A percentile compares a stretch with the other conserved stretches of the same genome.
Evolutionary conservation across 2,113 vertebrate genomes (phyloP).

Genomic region (Illadopsis cleaveri): DNA sequence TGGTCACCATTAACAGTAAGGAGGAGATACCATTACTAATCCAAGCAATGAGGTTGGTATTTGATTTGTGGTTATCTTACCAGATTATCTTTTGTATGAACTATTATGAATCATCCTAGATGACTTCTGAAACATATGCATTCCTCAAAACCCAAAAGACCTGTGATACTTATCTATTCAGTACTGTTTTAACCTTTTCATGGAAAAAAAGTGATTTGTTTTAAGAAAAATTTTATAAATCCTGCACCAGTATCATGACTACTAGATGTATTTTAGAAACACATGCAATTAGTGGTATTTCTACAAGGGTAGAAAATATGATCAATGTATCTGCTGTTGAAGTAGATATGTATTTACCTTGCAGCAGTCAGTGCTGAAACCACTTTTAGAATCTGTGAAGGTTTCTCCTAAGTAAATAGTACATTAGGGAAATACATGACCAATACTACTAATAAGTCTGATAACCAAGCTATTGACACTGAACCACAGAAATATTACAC

Average conservation of each 20-base stretch:
- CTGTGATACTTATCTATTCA: neutral
- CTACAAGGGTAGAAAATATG: neutral
- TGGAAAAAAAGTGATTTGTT: neutral
- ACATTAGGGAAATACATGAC: neutral
- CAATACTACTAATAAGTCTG: neutral
- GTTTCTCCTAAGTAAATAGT: neutral
- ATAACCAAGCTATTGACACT: neutral
- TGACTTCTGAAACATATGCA: neutral
- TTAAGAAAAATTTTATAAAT: accelerated
- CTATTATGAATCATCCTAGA: neutral
- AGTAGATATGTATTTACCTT: neutral
- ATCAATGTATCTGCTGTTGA: neutral
- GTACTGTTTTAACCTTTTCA: neutral
- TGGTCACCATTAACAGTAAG: slow-evolving; percentile 78
- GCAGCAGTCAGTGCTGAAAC: neutral
- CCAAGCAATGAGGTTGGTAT: slow-evolving; percentile 33
- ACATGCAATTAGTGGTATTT: neutral
- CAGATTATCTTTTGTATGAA: neutral
- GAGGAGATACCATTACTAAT: slow-evolving; percentile 41
- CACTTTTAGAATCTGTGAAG: neutral
- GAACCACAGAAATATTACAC: neutral
- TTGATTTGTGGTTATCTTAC: neutral
- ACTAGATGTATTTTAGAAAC: neutral
- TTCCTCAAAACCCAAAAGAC: neutral
- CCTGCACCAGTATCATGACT: neutral